A percentile compares a stretch with the other conserved stretches of the same genome.
Evolutionary conservation across 2,113 vertebrate genomes (phyloP).

Genomic region (Bubo bubo): DNA sequence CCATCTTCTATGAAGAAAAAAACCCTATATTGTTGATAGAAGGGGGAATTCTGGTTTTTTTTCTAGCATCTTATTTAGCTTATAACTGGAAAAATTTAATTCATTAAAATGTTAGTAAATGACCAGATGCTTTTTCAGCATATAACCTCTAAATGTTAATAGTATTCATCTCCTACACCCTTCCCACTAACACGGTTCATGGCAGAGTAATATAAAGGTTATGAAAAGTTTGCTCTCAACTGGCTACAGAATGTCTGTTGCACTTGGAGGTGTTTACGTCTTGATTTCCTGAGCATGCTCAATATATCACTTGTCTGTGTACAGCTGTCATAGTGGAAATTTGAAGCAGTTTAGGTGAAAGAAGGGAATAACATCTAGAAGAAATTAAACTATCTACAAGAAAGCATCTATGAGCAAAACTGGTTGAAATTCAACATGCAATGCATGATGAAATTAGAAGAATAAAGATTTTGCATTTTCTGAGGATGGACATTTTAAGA

Average conservation of each 20-base stretch:
- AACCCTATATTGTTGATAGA: background rate
- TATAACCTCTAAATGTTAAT: background rate
- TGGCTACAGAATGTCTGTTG: conserved; percentile 10
- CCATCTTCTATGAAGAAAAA: background rate
- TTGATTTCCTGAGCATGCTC: conserved; percentile 46
- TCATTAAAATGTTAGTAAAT: background rate
- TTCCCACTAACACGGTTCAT: background rate
- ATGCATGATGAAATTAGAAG: background rate
- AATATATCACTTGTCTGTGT: background rate
- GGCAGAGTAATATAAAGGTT: conserved; percentile 26
- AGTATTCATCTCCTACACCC: background rate
- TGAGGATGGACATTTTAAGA: background rate
- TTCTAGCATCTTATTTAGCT: background rate
- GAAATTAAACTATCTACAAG: background rate
- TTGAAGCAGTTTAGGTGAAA: background rate
- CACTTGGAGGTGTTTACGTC: conserved; percentile 45
- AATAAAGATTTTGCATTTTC: background rate
- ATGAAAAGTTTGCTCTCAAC: conserved; percentile 27
- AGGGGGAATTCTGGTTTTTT: background rate
- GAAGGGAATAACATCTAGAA: background rate
- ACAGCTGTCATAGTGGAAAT: background rate
- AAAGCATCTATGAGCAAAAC: background rate
- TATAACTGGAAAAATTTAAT: background rate
- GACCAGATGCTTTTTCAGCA: background rate
- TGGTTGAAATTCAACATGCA: background rate